A percentile compares a stretch with the other conserved stretches of the same genome.
These are phyloP conservation scores for Microplitis mediator DNA, from an alignment of 1,140 invertebrate species.

Conservation along the genomic window DNA sequence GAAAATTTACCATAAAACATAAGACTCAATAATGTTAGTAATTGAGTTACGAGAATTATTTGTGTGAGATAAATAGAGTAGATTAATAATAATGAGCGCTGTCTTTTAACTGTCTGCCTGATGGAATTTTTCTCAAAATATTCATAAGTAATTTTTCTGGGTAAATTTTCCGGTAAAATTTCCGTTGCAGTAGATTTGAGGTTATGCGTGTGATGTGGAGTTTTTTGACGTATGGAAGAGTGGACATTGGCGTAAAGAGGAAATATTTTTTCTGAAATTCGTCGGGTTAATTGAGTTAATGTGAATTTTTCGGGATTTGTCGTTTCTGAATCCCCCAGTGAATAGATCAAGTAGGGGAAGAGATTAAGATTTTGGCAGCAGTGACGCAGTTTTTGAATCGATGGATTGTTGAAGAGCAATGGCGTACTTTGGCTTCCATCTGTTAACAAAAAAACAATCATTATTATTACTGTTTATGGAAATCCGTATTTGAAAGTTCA, in stretches of 20 bases:
- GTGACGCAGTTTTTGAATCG: slow-evolving; percentile 58
- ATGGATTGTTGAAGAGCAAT: slow-evolving; percentile 49
- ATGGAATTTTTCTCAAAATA: too few species aligned
- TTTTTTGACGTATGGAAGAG: slow-evolving; percentile 24
- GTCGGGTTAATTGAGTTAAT: slow-evolving; percentile 41
- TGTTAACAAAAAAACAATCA: slow-evolving; percentile 33
- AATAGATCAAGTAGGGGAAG: slow-evolving; percentile 56
- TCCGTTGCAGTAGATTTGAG: too few species aligned
- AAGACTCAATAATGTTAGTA: slow-evolving; percentile 35
- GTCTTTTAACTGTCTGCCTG: too few species aligned
- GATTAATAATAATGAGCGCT: too few species aligned
- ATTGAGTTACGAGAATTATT: not conserved
- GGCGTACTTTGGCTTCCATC: slow-evolving; percentile 55
- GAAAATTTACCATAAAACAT: slow-evolving; percentile 50
- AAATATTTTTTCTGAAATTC: slow-evolving; percentile 43
- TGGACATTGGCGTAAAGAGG: slow-evolving; percentile 40
- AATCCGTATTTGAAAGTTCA: not conserved
- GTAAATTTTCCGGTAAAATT: too few species aligned
- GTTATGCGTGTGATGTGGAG: slow-evolving; percentile 23
- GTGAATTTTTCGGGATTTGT: slow-evolving; percentile 38
- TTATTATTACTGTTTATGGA: not conserved
- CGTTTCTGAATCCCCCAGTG: slow-evolving; percentile 54
- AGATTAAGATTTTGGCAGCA: slow-evolving; percentile 60
- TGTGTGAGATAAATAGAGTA: not conserved
- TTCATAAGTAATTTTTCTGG: too few species aligned